A percentile compares a stretch with the other conserved stretches of the same genome.
Conservation (phyloP, 2,113 vertebrate species). For the human (Homo sapiens) region GRCh38 chr14:86482001-86482500, state of each 20-base stretch:
- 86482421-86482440: too few species aligned
- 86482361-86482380: too few species aligned
- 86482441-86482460: too few species aligned
- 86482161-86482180: background rate
- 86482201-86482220: background rate
- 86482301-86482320: background rate
- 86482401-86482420: too few species aligned
- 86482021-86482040: background rate
- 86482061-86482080: background rate
- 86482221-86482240: background rate
- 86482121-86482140: too few species aligned
- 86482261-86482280: too few species aligned
- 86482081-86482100: background rate
- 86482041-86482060: accelerated
- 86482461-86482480: background rate
- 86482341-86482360: too few species aligned
- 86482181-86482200: accelerated
- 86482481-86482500: background rate
- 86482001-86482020: background rate
- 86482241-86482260: too few species aligned
- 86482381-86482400: too few species aligned
- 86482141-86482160: accelerated
- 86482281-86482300: background rate
- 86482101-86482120: accelerated
- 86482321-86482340: background rate